phyloP scores from a whole-genome alignment of 1,140 invertebrate genomes.

The Oppia nitens region DNA sequence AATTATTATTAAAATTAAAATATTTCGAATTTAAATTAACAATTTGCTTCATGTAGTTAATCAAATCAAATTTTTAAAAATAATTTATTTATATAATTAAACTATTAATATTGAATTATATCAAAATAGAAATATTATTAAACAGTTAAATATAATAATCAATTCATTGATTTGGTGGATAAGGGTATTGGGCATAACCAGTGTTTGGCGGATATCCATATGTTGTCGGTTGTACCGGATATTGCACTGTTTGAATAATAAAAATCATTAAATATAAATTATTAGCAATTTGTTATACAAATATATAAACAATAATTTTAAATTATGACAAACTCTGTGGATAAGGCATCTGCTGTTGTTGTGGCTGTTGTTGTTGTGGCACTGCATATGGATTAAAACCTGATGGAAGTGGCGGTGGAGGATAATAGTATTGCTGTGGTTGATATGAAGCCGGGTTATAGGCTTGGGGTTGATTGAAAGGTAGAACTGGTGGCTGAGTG shows the following conservation, averaged over 20 bases:
- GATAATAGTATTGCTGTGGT: conserved; percentile 13
- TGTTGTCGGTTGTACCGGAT: neutral
- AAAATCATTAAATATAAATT: neutral
- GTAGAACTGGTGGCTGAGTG: neutral
- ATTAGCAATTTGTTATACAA: neutral
- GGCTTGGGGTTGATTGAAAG: neutral
- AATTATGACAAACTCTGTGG: no score
- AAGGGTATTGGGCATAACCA: neutral
- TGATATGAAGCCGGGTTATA: conserved; percentile 6
- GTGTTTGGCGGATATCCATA: neutral
- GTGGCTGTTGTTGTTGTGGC: neutral
- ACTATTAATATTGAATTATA: no score
- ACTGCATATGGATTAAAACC: conserved; percentile 11
- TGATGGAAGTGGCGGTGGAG: conserved; percentile 11
- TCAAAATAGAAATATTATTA: no score
- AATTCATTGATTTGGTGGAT: neutral
- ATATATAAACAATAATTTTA: neutral
- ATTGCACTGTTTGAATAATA: neutral
- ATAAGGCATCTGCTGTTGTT: no score
- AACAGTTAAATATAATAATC: no score
- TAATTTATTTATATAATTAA: no score
- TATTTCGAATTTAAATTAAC: no score
- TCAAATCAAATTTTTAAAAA: no score
- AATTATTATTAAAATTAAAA: no score
- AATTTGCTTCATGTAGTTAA: no score